phyloP scores from a whole-genome alignment of 2,113 vertebrate species.

The Microcebus ravelobensis region DNA sequence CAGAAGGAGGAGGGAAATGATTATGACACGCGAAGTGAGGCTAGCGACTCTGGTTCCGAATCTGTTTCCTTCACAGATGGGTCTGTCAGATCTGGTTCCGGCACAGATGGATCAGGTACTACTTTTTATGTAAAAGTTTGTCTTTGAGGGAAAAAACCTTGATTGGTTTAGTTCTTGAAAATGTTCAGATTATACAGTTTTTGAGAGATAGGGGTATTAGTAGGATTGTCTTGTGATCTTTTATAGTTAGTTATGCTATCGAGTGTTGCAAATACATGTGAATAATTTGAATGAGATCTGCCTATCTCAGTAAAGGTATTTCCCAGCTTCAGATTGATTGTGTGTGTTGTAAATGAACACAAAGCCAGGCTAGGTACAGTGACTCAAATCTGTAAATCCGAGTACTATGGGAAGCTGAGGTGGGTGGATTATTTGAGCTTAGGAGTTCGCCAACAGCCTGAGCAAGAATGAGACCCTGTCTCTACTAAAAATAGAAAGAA shows the following conservation, averaged over 20 bases:
- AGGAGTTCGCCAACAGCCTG: no score
- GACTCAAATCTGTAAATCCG: no score
- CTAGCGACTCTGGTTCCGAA: constrained; percentile 96
- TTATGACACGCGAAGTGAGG: constrained; percentile 97
- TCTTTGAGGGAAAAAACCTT: background rate
- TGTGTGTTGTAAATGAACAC: background rate
- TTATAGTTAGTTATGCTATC: background rate
- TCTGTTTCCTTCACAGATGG: constrained; percentile 96
- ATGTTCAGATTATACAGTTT: background rate
- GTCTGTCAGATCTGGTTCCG: constrained; percentile 93
- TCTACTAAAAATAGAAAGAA: no score
- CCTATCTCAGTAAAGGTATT: background rate
- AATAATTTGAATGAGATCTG: background rate
- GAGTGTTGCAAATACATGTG: background rate
- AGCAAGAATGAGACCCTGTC: no score
- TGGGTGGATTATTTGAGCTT: no score
- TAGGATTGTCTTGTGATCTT: background rate
- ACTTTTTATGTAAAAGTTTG: background rate
- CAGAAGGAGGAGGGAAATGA: constrained; percentile 92
- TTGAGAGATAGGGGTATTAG: background rate
- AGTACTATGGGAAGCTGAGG: no score
- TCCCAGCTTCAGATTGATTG: background rate
- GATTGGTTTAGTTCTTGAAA: background rate
- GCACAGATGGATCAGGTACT: constrained; percentile 95
- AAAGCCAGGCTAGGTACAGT: background rate